phyloP scores from a whole-genome alignment of 2,888 invertebrate genomes.

The Mimachlamys varia region DNA sequence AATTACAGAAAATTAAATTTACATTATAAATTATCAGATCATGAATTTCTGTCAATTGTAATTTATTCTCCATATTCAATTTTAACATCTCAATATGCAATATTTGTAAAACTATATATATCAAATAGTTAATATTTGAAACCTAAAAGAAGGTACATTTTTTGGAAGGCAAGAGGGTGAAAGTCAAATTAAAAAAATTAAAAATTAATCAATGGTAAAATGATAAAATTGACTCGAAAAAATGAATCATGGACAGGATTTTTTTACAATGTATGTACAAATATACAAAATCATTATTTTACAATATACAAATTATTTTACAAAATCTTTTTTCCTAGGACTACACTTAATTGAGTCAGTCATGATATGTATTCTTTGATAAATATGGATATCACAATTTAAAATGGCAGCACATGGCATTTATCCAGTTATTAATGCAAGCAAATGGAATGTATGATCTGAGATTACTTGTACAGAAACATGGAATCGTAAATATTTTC shows the following conservation, averaged over 20 bases:
- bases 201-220: too few species aligned
- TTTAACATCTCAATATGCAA: too few species aligned
- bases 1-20: too few species aligned
- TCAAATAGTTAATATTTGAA: too few species aligned
- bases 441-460: background rate
- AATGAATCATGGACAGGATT: background rate
- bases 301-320: conserved; percentile 23
- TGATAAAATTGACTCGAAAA: background rate
- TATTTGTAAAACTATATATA: too few species aligned
- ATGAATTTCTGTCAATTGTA: too few species aligned
- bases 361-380: background rate
- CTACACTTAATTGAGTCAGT: background rate
- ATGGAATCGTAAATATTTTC: background rate
- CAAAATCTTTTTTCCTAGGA: background rate
- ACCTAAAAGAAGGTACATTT: too few species aligned
- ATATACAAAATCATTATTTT: conserved; percentile 18
- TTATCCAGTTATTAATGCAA: background rate
- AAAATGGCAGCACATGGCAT: background rate
- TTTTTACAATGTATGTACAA: background rate
- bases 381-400: background rate
- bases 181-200: too few species aligned
- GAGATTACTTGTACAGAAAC: background rate
- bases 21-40: too few species aligned
- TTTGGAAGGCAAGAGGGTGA: too few species aligned
- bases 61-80: too few species aligned